Base-by-base conservation (phyloP, 2,888 invertebrate species). In the Metalampra italica region DNA sequence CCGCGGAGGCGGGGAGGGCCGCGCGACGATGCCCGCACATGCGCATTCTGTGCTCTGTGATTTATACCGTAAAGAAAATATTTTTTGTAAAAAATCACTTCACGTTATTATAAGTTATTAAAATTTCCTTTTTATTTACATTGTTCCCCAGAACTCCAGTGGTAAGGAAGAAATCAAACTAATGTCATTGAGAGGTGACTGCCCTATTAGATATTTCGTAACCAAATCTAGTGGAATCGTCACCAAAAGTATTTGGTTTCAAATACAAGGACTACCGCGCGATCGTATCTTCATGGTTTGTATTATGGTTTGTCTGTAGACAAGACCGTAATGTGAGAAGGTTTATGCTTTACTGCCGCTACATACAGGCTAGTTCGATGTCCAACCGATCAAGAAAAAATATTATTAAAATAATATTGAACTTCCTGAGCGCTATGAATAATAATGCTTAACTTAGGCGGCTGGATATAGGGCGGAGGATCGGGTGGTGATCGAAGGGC, bases 311-410 rank as follows among this genome's bases (percentile, higher is more conserved):
- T 67, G 62, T 72, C 69, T 75, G 78, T 73, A 75, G 78, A 81
- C 80, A 79, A 71, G 70, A 56, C 57, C 63, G 82, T 82, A 82
- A 82, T 74, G 63, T 74, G 81, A 82, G 75, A 77, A 55, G 62
- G 54, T 58, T 66, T 65, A 70, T 71, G 64, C 61, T 62, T 62
- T 64, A 61, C 56, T 57, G 22, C 30, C 15, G 40, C 14, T 13
- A 63, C 59, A 50, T 42, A 74, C 64, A 51, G 60, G n/a, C 2
- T 2, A 3, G 1, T 9, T 32, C 41, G 43, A 15, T 29, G 29
- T 12, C 39, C 47, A 52, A 44, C 57, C 32, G 9, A 1, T 12
- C 12, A 13, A 41, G 1, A 48, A 13, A 39, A 14, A 39, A 13
- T 8, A 13, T 14, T 7, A 9, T 14, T 7, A 14, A 39, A 13